Evolutionary conservation across 2,888 invertebrate genomes (phyloP), one percentile per base, ranked within the genome.

Genomic region (Leptinotarsa juncta): DNA sequence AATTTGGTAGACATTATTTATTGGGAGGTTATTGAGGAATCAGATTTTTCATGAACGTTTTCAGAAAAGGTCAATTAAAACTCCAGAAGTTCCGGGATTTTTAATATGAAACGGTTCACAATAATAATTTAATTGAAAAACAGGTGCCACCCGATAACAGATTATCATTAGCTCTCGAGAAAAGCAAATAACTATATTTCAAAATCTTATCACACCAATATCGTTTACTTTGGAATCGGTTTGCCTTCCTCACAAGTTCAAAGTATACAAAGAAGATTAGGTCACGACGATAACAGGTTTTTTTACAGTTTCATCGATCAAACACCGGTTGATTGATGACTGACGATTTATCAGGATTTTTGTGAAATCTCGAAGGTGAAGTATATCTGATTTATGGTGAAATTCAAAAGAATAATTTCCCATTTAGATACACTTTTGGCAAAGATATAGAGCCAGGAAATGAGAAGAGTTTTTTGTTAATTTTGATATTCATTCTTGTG

Each of bases 111-210:
- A 42, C 32, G 1, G 32, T 42, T 42, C 10, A 57, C 14, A 57
- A 23, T 4, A 57, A 23, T 20, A 14, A 57, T 26, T 57, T 16
- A 62, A 62, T 26, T 42, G 42, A 42, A 62, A 42, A 62, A 76
- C 78, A 78, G 78, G 76, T 78, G 76, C 70, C 57, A 71, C 57
- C 72, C 74, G 76, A 78, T 76, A 74, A 75, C n/a, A 42, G 15
- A 76, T 73, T 71, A 75, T 76, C 76, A 77, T 73, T 75, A 77
- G 74, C 73, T 78, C 76, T 78, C 78, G 80, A 77, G 80, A 80
- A 77, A 78, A 69, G 72, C 69, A 78, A 78, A 80, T 74, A 74
- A 18, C 32, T 74, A 68, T 67, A 75, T 77, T 74, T 62, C 50
- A 70, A 75, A 72, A 73, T 23, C 50, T 78, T 78, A 78, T 78